Base-by-base conservation (phyloP, 2,888 invertebrate genomes). In the Drymonia ruficornis region DNA sequence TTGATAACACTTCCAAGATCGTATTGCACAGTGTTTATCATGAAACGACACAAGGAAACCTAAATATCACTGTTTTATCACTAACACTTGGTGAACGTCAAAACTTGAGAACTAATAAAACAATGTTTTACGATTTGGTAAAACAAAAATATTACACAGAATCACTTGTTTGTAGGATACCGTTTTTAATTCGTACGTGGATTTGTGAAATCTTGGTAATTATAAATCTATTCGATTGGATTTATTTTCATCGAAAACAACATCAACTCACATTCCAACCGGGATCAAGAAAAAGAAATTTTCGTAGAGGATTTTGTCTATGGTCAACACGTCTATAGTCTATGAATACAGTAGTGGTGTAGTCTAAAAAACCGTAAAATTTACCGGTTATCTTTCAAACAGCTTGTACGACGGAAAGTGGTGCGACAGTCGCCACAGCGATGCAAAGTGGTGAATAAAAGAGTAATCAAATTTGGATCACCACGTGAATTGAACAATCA, bases 191-290 rank as follows among this genome's bases (percentile, higher is more conserved):
- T 74, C 71, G 71, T 79, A 78, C 76, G 61, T 70, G 13, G 49
- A 67, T 65, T 69, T 68, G 49, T 52, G 45, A 38, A 52, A 83
- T 80, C 70, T 60, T 55, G 53, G 49, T 58, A 52, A 72, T 34
- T 77, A 75, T 60, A 63, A 58, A 59, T 60, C 63, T 78, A 90
- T 90, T 83, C 59, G 65, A 74, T 74, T 74, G 83, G 90, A 91
- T 91, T 89, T 87, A 83, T 83, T 86, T 84, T 64, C 63, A 69
- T 70, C 63, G 65, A 80, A 83, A 80, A 80, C 74, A 84, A 80
- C 73, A 83, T 78, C 84, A 84, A 92, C 91, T 92, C 88, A 92
- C 92, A 87, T 87, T 88, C 77, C 75, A 84, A 87, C 88, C 90
- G 90, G 89, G 87, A 81, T 86, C 84, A 84, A 88, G 87, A 83